Evolutionary conservation across 2,113 vertebrate species (phyloP), one percentile per base, ranked within the genome.

Genomic region (Donacobius atricapilla): DNA sequence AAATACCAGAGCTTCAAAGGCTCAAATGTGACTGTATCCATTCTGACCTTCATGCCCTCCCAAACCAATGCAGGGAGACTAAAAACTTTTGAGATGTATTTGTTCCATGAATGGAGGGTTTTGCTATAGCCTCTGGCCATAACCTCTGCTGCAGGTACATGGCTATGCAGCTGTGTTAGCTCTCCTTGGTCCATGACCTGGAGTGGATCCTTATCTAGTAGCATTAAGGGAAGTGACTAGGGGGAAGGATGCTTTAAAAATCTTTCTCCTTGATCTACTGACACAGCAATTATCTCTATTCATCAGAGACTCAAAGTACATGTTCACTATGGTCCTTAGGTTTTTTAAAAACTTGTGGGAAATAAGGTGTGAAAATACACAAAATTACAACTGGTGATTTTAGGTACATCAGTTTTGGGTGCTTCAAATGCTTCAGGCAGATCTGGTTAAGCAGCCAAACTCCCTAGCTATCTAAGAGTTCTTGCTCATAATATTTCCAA

Each of bases 101-200:
- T 76, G 5, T 86, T 86, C 42, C 5, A 0, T 27, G 50, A 31
- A 40, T 4, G 15, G 17, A 76, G 6, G 15, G 35, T 6, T 79
- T 77, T 61, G 31, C 21, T 48, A 6, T 3, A 77, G 31, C 24
- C 37, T 69, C 24, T 11, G 68, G 37, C 73, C 69, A n/a, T 3
- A 58, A 39, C 10, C 33, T 70, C 3, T 19, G 24, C 10, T 53
- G 42, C 27, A 91, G 37, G 23, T 33, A 45, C 25, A 6, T 1
- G 4, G 57, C 37, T 33, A 2, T 2, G 11, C 39, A 88, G 39
- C 73, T 51, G 19, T 0, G 0, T 11, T n/a, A n/a, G 13, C 11
- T 53, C n/a, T 72, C 28, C 63, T 65, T 64, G 56, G 16, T 4
- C 27, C 53, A 6, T 5, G 30, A 81, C 69, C 24, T 33, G 37